Conservation (phyloP, 2,888 invertebrate species). For the Rhorus exstirpatorius region DNA sequence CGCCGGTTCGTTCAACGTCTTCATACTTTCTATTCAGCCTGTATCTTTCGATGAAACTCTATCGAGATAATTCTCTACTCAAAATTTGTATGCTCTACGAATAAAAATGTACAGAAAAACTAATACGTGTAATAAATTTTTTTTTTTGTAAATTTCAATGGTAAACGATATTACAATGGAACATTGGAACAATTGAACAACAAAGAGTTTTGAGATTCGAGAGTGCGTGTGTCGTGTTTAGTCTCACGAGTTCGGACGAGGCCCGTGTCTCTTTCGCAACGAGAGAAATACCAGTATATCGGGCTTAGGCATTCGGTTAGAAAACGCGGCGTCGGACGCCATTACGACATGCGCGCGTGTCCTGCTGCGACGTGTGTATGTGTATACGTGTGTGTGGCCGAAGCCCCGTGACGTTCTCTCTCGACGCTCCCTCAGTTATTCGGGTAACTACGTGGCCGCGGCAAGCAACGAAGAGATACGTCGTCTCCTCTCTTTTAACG, state of each 20-base stretch:
- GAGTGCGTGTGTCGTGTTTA: background rate
- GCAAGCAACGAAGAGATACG: constrained; percentile 37
- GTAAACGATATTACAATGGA: background rate
- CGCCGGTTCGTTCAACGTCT: background rate
- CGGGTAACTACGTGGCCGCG: constrained; percentile 70
- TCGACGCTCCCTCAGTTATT: constrained; percentile 71
- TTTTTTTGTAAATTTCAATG: background rate
- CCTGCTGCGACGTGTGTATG: too few relatives aligned
- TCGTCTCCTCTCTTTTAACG: constrained; percentile 52
- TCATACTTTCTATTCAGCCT: constrained; percentile 9
- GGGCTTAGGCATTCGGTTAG: constrained; percentile 4
- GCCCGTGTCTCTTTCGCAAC: background rate
- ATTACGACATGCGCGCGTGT: constrained; percentile 83
- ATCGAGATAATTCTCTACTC: background rate
- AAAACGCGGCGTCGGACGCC: constrained; percentile 74
- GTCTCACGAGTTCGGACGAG: constrained; percentile 2
- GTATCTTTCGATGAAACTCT: background rate
- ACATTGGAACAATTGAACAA: background rate
- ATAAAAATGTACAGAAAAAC: too few relatives aligned
- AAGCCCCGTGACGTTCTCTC: constrained; percentile 71
- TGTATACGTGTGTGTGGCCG: constrained; percentile 46
- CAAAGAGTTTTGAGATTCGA: background rate
- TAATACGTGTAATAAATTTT: too few relatives aligned
- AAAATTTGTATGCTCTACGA: background rate
- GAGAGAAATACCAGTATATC: constrained; percentile 9